Conservation (phyloP, 2,888 invertebrate genomes). For the Andricus quercusramuli region DNA sequence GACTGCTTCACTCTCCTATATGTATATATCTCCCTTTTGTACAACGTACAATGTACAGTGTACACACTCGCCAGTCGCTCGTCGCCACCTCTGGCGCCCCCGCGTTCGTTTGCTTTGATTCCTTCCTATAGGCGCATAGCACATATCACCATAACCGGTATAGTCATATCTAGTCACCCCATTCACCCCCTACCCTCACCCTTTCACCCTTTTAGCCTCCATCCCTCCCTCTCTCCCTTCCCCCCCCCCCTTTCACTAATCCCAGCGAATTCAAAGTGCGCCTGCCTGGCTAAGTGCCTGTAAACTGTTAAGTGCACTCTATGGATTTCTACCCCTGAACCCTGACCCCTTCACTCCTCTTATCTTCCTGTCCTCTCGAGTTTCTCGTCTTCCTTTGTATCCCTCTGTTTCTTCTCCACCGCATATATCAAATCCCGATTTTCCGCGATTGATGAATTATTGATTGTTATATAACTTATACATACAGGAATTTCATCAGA, state of each 20-base stretch:
- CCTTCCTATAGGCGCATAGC: conserved; percentile 13
- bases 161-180: not conserved
- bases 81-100: conserved; percentile 42
- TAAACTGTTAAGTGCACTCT: conserved; percentile 44
- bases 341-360: conserved; percentile 20
- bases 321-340: conserved; percentile 31
- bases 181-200: too few relatives aligned
- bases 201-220: too few relatives aligned
- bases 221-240: too few relatives aligned
- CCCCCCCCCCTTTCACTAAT: conserved; percentile 20
- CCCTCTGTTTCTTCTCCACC: conserved; percentile 19
- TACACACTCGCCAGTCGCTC: conserved; percentile 47
- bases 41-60: conserved; percentile 18
- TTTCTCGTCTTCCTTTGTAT: conserved; percentile 26
- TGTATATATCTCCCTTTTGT: conserved; percentile 43
- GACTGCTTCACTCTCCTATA: conserved; percentile 41
- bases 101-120: conserved; percentile 42
- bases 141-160: conserved; percentile 30
- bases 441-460: conserved; percentile 14
- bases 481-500: not conserved
- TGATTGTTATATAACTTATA: conserved; percentile 14
- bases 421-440: conserved; percentile 11
- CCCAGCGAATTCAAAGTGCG: conserved; percentile 41
- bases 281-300: conserved; percentile 40
- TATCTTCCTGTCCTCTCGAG: conserved; percentile 13